A percentile compares a stretch with the other conserved stretches of the same genome.
These are phyloP conservation scores for Coremacera marginata DNA, from an alignment of 2,888 invertebrate genomes.

Conservation along the genomic window DNA sequence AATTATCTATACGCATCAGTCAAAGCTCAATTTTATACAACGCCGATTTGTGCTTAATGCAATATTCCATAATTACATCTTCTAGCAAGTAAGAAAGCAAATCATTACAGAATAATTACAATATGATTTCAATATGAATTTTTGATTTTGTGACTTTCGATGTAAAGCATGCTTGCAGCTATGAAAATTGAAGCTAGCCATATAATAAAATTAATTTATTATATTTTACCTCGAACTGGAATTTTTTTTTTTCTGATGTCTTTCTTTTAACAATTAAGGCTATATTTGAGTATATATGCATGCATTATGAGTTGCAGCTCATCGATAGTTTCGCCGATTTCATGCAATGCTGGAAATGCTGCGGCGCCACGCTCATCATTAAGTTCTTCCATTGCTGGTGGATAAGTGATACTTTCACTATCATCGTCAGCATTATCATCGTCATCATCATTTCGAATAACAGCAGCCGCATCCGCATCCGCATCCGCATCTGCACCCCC, in stretches of 20 bases:
- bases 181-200: too few relatives aligned
- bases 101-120: too few relatives aligned
- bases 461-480: background rate
- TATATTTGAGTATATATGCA: slow-evolving; percentile 68
- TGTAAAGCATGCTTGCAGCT: too few relatives aligned
- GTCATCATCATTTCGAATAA: slow-evolving; percentile 40
- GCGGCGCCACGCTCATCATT: background rate
- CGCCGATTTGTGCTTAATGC: too few relatives aligned
- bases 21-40: too few relatives aligned
- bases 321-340: slow-evolving; percentile 69
- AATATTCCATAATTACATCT: too few relatives aligned
- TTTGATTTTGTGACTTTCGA: too few relatives aligned
- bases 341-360: slow-evolving; percentile 64
- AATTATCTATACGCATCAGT: too few relatives aligned
- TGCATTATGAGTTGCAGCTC: slow-evolving; percentile 68
- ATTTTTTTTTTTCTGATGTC: background rate
- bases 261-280: slow-evolving; percentile 62
- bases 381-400: slow-evolving; percentile 10
- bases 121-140: too few relatives aligned
- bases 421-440: slow-evolving; percentile 57
- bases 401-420: slow-evolving; percentile 30
- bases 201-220: too few relatives aligned
- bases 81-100: too few relatives aligned
- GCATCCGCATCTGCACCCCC: background rate
- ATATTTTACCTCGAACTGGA: too few relatives aligned